phyloP scores from a whole-genome alignment of 2,113 vertebrate genomes.

The Melanostigma gelatinosum region DNA sequence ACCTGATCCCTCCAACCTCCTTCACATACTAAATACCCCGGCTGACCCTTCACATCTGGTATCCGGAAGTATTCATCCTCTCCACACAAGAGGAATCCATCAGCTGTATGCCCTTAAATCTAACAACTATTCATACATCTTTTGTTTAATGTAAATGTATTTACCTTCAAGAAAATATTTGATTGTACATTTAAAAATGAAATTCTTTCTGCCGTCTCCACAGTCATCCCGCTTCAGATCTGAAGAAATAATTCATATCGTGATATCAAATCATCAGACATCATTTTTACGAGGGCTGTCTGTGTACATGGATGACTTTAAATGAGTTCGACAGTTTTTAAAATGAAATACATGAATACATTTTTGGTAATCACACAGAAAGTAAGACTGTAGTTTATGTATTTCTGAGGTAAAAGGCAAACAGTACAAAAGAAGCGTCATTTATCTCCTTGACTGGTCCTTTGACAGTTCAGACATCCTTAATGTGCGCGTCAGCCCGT shows the following conservation, averaged over 20 bases:
- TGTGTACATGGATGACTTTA: background rate
- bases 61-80: slow-evolving; percentile 15
- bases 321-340: too few relatives aligned
- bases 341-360: too few relatives aligned
- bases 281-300: background rate
- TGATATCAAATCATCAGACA: background rate
- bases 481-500: background rate
- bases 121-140: too few relatives aligned
- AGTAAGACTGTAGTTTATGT: too few relatives aligned
- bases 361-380: too few relatives aligned
- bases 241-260: background rate
- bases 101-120: background rate
- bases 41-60: slow-evolving; percentile 43
- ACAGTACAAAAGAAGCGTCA: too few relatives aligned
- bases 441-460: too few relatives aligned
- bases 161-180: background rate
- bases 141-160: too few relatives aligned
- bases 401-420: too few relatives aligned
- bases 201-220: background rate
- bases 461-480: background rate
- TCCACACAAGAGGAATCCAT: background rate
- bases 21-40: slow-evolving; percentile 17
- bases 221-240: background rate
- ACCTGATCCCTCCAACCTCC: slow-evolving; percentile 38
- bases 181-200: background rate